A percentile compares a stretch with the other conserved stretches of the same genome.
These are phyloP conservation scores for Scolopax rusticola DNA, from an alignment of 2,797 vertebrate genomes.

Conservation along the genomic window DNA sequence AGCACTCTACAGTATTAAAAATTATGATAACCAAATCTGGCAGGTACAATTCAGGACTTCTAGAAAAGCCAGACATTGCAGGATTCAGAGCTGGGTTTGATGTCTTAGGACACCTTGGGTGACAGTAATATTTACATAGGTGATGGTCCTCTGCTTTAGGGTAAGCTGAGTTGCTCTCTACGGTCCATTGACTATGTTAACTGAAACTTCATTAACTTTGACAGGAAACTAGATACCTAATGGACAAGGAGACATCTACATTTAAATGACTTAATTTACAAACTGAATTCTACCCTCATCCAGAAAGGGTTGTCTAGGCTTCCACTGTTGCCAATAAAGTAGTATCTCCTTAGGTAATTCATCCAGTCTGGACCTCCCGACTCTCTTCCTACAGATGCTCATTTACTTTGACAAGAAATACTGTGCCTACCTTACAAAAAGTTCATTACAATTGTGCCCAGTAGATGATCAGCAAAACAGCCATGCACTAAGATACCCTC, in stretches of 20 bases:
- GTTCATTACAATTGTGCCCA: background rate
- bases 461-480: background rate
- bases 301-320: background rate
- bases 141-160: background rate
- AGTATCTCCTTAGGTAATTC: background rate
- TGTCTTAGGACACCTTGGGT: background rate
- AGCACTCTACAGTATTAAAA: background rate
- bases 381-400: background rate
- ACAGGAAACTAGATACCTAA: background rate
- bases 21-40: background rate
- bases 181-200: background rate
- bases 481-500: background rate
- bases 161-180: background rate
- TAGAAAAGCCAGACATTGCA: background rate
- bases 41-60: background rate
- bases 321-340: background rate
- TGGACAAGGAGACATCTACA: background rate
- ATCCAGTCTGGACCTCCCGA: background rate
- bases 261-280: background rate
- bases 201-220: background rate
- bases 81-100: background rate
- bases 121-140: background rate
- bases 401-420: background rate
- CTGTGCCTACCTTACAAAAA: background rate
- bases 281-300: background rate